Percentiles rank a stretch among this genome's conserved stretches.
Evolutionary conservation across 2,113 vertebrate species (phyloP).

Genomic region (Tupaia chinensis): DNA sequence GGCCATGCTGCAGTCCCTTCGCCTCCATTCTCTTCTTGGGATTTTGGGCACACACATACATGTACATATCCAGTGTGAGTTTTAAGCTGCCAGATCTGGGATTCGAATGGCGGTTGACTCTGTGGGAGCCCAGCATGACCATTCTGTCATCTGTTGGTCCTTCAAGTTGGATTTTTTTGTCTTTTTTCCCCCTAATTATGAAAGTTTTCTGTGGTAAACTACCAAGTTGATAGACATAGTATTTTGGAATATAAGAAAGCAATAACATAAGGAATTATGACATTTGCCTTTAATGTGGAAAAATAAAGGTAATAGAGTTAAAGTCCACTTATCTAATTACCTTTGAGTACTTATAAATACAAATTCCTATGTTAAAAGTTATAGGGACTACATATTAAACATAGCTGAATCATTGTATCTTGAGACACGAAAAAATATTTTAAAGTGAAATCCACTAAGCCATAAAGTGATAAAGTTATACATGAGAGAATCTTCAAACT

Average conservation of each 20-base stretch:
- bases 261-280: constrained; percentile 33
- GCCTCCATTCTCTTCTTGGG: too few species aligned
- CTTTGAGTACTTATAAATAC: background rate
- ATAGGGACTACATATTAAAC: background rate
- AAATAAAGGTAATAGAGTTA: constrained; percentile 32
- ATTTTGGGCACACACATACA: too few species aligned
- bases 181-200: background rate
- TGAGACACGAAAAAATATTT: background rate
- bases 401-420: background rate
- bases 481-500: too few species aligned
- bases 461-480: background rate
- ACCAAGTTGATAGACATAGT: background rate
- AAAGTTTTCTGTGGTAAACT: background rate
- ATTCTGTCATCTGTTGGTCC: too few species aligned
- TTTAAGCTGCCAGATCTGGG: too few species aligned
- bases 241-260: background rate
- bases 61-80: too few species aligned
- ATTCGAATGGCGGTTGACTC: too few species aligned
- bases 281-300: background rate
- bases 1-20: too few species aligned
- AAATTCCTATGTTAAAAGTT: constrained; percentile 29
- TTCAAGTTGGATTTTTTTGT: background rate
- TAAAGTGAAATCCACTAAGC: background rate
- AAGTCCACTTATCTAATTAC: background rate
- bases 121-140: too few species aligned